These are phyloP conservation scores for Bombyx mandarina DNA, from an alignment of 1,140 invertebrate species.

Conservation along the genomic window DNA sequence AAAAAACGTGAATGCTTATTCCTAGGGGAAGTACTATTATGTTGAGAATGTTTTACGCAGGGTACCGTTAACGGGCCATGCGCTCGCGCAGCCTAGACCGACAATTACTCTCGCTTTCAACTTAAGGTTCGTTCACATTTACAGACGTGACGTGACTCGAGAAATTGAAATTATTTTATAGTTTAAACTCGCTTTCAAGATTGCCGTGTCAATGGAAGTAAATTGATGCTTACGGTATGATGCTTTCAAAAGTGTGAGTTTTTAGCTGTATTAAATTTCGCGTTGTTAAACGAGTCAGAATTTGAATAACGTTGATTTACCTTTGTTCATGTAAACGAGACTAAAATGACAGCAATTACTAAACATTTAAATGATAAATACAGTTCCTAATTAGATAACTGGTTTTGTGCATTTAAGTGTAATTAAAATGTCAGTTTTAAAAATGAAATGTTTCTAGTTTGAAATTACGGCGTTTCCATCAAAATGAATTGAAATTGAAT, in stretches of 20 bases:
- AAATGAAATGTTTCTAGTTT: neutral
- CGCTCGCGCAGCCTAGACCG: constrained; percentile 38
- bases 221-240: neutral
- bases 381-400: neutral
- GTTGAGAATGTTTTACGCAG: constrained; percentile 20
- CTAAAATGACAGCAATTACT: no score
- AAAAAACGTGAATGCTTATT: neutral
- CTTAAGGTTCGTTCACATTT: constrained; percentile 9
- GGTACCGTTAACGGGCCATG: constrained; percentile 44
- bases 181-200: constrained; percentile 1
- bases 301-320: no score
- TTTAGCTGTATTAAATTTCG: no score
- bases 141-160: no score
- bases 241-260: no score
- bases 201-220: neutral
- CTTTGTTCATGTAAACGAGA: no score
- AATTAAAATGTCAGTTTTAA: no score
- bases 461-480: no score
- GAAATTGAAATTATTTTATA: neutral
- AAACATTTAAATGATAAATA: neutral
- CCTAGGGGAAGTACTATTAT: constrained; percentile 24
- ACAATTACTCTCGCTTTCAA: constrained; percentile 60
- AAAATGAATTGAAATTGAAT: no score
- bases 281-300: no score
- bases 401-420: no score